A percentile compares a stretch with the other conserved stretches of the same genome.
These are phyloP conservation scores for Gnathonemus longibarbis DNA, from an alignment of 2,113 vertebrate genomes.

Conservation along the genomic window DNA sequence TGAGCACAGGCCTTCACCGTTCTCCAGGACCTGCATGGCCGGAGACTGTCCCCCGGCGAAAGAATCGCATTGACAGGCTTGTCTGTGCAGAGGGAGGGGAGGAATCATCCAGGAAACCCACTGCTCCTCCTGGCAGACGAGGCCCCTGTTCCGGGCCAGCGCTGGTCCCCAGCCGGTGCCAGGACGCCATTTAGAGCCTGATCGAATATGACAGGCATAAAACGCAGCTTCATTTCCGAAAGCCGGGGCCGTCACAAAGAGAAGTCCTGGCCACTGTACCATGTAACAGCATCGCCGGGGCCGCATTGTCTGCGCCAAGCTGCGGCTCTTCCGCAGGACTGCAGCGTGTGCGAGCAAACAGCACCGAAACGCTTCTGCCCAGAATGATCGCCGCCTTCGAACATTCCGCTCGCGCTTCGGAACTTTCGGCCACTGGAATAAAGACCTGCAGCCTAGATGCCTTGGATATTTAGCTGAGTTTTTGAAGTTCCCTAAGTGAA, in stretches of 20 bases:
- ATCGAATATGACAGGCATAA: constrained; percentile 65
- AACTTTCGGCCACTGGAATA: neutral
- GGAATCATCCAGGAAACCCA: constrained; percentile 49
- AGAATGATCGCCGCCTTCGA: neutral
- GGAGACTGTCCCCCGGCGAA: neutral
- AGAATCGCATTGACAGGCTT: constrained; percentile 48
- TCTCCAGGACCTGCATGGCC: neutral
- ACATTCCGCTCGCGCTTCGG: neutral
- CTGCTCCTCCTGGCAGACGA: constrained; percentile 53
- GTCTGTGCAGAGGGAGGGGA: constrained; percentile 15
- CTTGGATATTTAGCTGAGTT: neutral
- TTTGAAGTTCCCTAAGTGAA: neutral
- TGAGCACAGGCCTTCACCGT: neutral
- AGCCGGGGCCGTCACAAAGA: constrained; percentile 22
- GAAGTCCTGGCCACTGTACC: neutral
- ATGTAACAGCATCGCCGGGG: neutral
- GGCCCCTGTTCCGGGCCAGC: constrained; percentile 47
- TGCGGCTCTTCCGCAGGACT: neutral
- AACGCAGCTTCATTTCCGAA: constrained; percentile 45
- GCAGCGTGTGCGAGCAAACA: neutral
- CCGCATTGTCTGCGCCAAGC: neutral
- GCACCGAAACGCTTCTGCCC: neutral
- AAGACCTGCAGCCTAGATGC: neutral
- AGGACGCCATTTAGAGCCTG: constrained; percentile 50
- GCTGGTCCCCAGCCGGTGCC: constrained; percentile 29